A percentile compares a stretch with the other conserved stretches of the same genome.
Conservation (phyloP, 2,113 vertebrate genomes). For the Orientallactaga bullata region DNA sequence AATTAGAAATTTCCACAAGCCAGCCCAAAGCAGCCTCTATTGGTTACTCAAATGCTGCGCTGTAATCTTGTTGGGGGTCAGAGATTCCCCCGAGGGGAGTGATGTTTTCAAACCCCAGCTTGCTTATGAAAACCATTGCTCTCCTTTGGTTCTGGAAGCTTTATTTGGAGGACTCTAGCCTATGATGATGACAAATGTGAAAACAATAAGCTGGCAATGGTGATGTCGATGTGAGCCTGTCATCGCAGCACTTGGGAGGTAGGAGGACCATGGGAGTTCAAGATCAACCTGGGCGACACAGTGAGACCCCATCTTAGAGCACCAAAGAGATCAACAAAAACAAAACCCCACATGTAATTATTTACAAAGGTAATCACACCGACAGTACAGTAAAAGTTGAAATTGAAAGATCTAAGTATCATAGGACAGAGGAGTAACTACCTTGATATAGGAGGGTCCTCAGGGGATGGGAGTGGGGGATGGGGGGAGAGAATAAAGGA, state of each 20-base stretch:
- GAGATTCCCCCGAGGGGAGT: background rate
- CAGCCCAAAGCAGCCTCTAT: background rate
- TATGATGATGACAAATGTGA: constrained; percentile 29
- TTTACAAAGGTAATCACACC: background rate
- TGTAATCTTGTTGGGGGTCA: background rate
- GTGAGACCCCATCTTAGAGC: background rate
- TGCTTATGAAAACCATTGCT: background rate
- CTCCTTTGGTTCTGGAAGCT: background rate
- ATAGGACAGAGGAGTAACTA: constrained; percentile 34
- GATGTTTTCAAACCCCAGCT: background rate
- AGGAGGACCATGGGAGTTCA: background rate
- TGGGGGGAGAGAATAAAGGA: too few relatives aligned
- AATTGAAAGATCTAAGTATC: constrained; percentile 36
- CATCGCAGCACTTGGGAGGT: background rate
- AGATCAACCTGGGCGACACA: background rate
- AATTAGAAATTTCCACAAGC: background rate
- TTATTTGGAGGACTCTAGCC: background rate
- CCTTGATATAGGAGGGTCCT: too few relatives aligned
- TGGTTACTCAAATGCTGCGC: background rate
- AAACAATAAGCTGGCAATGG: background rate
- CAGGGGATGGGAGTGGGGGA: too few relatives aligned
- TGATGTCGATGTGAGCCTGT: background rate
- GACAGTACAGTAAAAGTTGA: constrained; percentile 42
- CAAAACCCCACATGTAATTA: background rate
- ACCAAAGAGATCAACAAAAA: background rate